phyloP scores from a whole-genome alignment of 2,888 invertebrate species.

The Drosophila stalkeri region DNA sequence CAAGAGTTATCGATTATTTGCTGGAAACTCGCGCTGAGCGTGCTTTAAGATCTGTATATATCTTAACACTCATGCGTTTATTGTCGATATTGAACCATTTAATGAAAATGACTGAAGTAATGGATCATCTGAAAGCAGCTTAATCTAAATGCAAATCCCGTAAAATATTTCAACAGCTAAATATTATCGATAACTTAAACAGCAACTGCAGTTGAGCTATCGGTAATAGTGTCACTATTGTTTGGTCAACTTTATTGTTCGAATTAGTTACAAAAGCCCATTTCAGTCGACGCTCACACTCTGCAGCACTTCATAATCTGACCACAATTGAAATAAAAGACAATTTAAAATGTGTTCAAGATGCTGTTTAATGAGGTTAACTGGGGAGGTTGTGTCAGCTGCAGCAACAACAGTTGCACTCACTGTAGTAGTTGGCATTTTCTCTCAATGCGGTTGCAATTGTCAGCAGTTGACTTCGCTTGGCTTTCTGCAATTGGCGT shows the following conservation, averaged over 20 bases:
- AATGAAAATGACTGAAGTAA: too few relatives aligned
- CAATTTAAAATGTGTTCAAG: neutral
- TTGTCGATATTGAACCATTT: too few relatives aligned
- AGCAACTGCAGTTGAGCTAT: neutral
- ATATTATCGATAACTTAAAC: neutral
- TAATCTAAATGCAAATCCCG: neutral
- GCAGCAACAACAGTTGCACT: neutral
- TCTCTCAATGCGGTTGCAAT: constrained; percentile 3
- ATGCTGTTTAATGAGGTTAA: constrained; percentile 31
- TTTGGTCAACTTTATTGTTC: neutral
- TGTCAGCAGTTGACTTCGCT: constrained; percentile 17
- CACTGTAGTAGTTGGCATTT: constrained; percentile 13
- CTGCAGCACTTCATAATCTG: neutral
- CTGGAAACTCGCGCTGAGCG: too few relatives aligned
- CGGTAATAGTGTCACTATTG: neutral
- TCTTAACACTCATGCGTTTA: too few relatives aligned
- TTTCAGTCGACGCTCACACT: neutral
- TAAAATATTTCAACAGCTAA: neutral
- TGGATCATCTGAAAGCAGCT: too few relatives aligned
- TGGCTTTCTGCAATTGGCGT: constrained; percentile 3
- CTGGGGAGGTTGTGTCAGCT: constrained; percentile 15
- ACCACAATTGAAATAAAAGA: neutral
- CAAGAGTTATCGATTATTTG: too few relatives aligned
- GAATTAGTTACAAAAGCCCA: neutral
- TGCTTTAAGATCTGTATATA: too few relatives aligned